Evolutionary conservation across 2,888 invertebrate genomes (phyloP), one percentile per base, ranked within the genome.

Genomic region (Agrotis ipsilon): DNA sequence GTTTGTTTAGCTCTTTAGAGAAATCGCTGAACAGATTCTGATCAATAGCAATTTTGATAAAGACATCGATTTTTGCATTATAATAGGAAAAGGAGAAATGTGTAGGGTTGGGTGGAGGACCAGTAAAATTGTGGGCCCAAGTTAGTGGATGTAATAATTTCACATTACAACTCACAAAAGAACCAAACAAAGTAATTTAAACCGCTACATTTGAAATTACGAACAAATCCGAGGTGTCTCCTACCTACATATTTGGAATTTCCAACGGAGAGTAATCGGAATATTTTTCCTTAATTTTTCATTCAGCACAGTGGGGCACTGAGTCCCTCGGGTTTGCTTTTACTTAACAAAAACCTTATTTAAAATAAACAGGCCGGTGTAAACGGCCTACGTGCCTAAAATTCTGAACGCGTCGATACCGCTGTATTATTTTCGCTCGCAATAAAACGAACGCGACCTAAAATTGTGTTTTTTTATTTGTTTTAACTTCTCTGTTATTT

Each of bases 311-410:
- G 89, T 89, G 86, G 90, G 90, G 88, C 85, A 82, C 88, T 75
- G 83, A 83, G 88, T 91, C 91, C 92, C 92, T 79, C 68, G 91
- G 91, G 94, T 93, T 94, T 93, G 90, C 93, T 94, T 94, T 94
- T 93, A 93, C 94, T 94, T 94, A 94, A 90, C 91, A 71, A 88
- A 90, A 93, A 93, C 93, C 94, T 94, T 94, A 95, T 95, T 95
- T 94, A 95, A 95, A 95, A 94, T 93, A 95, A 95, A 95, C 95
- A 95, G 90, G 88, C 87, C 89, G 91, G 93, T 92, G 94, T 94
- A 93, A 94, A 94, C 92, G 93, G 87, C 78, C 81, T 87, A 94
- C 94, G 95, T 96, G 95, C 91, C 90, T 85, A 85, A 92, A 94
- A 94, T 95, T 89, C 90, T 83, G 88, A 93, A 90, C 87, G 87